Evolutionary conservation across 1,140 invertebrate genomes (phyloP).

Genomic region (Zaprionus vittiger): DNA sequence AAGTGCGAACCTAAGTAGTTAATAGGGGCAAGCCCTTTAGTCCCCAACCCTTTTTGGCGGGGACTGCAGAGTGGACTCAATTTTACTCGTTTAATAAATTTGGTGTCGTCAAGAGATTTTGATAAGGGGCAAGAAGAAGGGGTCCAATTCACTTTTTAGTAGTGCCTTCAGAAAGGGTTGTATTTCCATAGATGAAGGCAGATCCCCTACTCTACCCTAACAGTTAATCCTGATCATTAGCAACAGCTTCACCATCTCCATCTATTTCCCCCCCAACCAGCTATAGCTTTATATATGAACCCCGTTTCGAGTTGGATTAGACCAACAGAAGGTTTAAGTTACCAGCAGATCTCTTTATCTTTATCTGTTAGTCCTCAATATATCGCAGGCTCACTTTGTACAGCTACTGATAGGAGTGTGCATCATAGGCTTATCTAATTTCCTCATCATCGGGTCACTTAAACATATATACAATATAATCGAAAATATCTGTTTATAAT

Average conservation of each 20-base stretch:
- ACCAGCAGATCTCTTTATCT: no score
- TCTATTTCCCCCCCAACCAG: no score
- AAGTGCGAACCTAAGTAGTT: background rate
- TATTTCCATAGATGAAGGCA: background rate
- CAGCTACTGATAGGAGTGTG: background rate
- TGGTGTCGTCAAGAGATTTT: background rate
- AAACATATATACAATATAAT: background rate
- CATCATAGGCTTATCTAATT: background rate
- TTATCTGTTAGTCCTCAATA: background rate
- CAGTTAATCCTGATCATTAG: no score
- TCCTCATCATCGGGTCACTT: background rate
- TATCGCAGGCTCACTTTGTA: background rate
- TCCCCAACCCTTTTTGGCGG: background rate
- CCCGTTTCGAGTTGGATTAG: no score
- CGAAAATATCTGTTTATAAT: background rate
- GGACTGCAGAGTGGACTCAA: background rate
- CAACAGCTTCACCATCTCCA: no score
- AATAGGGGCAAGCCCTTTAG: no score
- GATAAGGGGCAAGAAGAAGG: background rate
- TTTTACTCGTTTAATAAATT: conserved; percentile 4
- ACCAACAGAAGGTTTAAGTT: no score
- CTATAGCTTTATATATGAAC: no score
- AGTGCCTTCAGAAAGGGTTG: background rate
- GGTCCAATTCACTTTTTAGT: no score
- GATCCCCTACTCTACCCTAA: background rate